These are phyloP conservation scores for Ctenodactylus gundi DNA, from an alignment of 2,113 vertebrate genomes.

Conservation along the genomic window DNA sequence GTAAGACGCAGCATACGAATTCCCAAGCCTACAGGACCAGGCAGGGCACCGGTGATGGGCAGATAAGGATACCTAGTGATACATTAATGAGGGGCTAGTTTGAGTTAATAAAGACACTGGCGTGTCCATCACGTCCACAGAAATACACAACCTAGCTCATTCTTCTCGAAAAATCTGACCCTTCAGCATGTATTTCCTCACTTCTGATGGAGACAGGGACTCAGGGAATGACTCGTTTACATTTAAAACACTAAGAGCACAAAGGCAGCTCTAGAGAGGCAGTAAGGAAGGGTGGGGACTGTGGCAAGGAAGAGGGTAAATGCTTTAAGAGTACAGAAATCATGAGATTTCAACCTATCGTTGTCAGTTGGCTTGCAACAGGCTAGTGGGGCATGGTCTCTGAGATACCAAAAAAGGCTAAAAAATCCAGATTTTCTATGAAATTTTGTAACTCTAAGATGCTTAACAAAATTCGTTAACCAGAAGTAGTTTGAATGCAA, in stretches of 20 bases:
- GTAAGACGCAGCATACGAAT: not conserved
- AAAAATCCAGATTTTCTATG: not conserved
- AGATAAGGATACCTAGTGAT: not conserved
- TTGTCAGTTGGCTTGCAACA: no score
- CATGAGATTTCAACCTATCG: not conserved
- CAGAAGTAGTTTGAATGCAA: not conserved
- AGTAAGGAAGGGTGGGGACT: accelerated
- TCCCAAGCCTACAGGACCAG: not conserved
- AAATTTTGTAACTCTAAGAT: not conserved
- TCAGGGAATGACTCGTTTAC: not conserved
- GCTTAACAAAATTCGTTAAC: not conserved
- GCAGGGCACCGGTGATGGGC: not conserved
- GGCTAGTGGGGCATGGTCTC: not conserved
- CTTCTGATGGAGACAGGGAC: not conserved
- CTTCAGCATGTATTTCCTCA: not conserved
- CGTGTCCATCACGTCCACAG: not conserved
- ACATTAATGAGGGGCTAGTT: not conserved
- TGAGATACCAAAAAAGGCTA: not conserved
- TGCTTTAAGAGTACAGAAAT: no score
- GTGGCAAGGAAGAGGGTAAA: not conserved
- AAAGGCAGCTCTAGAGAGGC: not conserved
- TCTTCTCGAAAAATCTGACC: not conserved
- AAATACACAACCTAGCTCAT: accelerated
- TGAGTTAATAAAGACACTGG: not conserved
- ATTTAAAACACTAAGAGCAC: not conserved